Base-by-base conservation (phyloP, 2,888 invertebrate species). In the Eilema depressum region DNA sequence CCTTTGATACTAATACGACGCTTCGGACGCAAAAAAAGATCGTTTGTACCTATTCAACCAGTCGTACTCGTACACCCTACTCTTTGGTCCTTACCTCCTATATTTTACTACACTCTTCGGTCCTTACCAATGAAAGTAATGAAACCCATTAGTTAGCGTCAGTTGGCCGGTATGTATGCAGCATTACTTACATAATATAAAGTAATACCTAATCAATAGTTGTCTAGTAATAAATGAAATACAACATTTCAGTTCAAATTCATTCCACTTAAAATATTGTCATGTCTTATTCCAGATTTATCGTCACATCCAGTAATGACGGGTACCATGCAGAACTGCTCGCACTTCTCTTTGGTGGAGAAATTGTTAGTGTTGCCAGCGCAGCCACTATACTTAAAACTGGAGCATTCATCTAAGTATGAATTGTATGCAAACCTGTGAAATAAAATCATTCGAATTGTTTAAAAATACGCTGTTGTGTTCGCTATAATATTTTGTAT, bases 401-500 rank as follows among this genome's bases (percentile, higher is more conserved):
- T 17, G 0, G 57, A 17, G 33, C 66, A 66, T 57, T 66, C 33
- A 20, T 66, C 66, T 11, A 57, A 0, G 5, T 57, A 66, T 11
- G 66, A 33, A 53, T 66, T 66, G 66, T 66, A 66, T 17, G 66
- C 66, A 57, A 20, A 66, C 25, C 66, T 66, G 66, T 33, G 26
- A 66, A 57, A 25, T 37, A 14, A 3, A 26, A 57, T 37, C 11
- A 23, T 56, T 47, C 2, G 23, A 56, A 30, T 3, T 12, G 33
- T 10, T 23, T 26, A 3, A n/a, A n/a, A n/a, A n/a, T n/a, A n/a
- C n/a, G n/a, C n/a, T n/a, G n/a, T n/a, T n/a, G n/a, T 25, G 3
- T 47, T 5, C 20, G 3, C 10, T n/a, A 53, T 7, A 12, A 26
- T 37, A 14, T 12, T 26, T 26, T 17, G 11, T 28, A 20, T 30